Base-by-base conservation (phyloP, 2,797 vertebrate species). In the Pyrocephalus nanus region DNA sequence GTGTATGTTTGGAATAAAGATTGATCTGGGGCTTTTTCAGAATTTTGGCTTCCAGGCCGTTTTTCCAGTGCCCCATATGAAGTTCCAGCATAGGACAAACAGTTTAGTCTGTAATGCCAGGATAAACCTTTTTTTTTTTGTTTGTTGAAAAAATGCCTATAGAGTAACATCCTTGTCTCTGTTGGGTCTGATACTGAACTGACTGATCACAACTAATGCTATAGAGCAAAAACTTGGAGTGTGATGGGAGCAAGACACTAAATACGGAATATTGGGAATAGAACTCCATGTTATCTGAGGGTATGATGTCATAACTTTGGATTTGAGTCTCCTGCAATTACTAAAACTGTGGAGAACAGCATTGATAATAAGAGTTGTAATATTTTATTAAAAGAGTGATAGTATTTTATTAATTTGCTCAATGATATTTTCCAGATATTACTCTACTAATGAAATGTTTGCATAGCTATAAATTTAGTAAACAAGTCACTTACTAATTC, bases 1-100 rank as follows among this genome's bases (percentile, higher is more conserved):
- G 40, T 78, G 36, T 86, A 30, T 84, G 66, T 95, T 90, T 90
- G 86, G 70, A 90, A 34, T 88, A 88, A 75, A n/a, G 58, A 84
- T 43, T 92, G 76, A 78, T 88, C 54, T 58, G 38, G 34, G 36
- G 3, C 71, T 74, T 71, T 89, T 66, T 34, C 53, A 72, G 80
- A 86, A 61, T 64, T 45, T 42, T 91, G 61, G 69, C 87, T 93
- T 83, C 58, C 54, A 81, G 54, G 67, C 30, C 14, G 9, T 86
- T 94, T 95, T 91, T 90, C 76, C 45, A 4, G 29, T 88, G 57
- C 76, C 62, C 74, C 21, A 54, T 84, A 77, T 54, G 76, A 81
- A 84, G 76, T 27, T 38, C 7, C 38, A 72, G 42, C 21, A 19
- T 50, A 40, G 62, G 50, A 81, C 26, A 90, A 66, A 70, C 65